A percentile compares a stretch with the other conserved stretches of the same genome.
phyloP scores from a whole-genome alignment of 2,797 vertebrate species.

The Oceanodroma leucorhoa region DNA sequence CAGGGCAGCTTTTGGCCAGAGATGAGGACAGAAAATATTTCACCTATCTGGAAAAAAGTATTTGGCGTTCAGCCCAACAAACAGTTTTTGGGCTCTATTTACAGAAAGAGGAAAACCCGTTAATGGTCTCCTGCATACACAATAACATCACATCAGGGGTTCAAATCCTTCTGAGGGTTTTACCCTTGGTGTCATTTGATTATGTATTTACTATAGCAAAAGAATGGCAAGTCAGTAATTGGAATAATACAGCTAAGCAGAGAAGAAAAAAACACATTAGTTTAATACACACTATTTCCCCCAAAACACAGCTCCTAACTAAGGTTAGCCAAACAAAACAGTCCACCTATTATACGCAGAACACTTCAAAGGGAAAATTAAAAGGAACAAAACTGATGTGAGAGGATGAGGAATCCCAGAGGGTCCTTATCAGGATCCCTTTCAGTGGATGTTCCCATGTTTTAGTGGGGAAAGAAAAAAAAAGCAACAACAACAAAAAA shows the following conservation, averaged over 20 bases:
- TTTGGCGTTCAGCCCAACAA: background rate
- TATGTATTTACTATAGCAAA: background rate
- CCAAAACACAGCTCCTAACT: background rate
- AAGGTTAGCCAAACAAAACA: constrained; percentile 26
- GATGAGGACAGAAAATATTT: background rate
- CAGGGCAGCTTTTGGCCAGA: background rate
- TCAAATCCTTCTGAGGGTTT: background rate
- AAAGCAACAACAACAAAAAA: background rate
- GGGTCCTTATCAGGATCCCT: constrained; percentile 68
- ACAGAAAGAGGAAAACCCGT: background rate
- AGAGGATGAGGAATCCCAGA: constrained; percentile 47
- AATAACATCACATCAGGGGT: background rate
- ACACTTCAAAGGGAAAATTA: constrained; percentile 59
- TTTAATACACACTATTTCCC: background rate
- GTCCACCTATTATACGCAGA: background rate
- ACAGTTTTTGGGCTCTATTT: background rate
- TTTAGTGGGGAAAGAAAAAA: background rate
- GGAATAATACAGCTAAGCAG: background rate
- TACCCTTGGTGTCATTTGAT: background rate
- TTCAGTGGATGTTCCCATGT: constrained; percentile 47
- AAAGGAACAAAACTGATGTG: background rate
- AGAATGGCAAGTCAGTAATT: background rate
- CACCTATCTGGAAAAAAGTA: background rate
- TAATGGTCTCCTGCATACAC: background rate
- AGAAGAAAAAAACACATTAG: background rate